Evolutionary conservation across 2,888 invertebrate genomes (phyloP).

Genomic region (Chrysolina haemoptera): DNA sequence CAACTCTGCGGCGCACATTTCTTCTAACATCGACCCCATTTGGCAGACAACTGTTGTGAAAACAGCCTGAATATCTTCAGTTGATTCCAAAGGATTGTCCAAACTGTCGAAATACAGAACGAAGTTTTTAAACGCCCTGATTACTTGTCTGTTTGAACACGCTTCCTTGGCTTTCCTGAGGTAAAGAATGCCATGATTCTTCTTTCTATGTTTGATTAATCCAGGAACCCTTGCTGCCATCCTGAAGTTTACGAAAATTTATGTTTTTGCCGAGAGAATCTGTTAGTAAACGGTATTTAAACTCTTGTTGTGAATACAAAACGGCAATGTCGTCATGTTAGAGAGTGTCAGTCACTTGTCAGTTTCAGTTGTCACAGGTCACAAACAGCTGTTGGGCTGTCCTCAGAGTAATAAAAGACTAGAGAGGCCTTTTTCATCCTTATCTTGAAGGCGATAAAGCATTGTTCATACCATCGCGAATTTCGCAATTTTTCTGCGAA

Average conservation of each 20-base stretch:
- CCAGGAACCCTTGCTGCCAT: slow-evolving; percentile 54
- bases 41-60: slow-evolving; percentile 57
- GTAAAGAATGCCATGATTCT: slow-evolving; percentile 50
- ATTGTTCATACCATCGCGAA: too few relatives aligned
- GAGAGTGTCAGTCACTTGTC: too few relatives aligned
- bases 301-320: neutral
- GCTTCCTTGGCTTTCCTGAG: slow-evolving; percentile 54
- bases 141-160: slow-evolving; percentile 51
- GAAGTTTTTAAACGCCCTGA: slow-evolving; percentile 55
- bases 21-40: slow-evolving; percentile 60
- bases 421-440: too few relatives aligned
- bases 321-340: too few relatives aligned
- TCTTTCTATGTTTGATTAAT: slow-evolving; percentile 47
- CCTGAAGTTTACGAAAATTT: neutral
- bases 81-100: slow-evolving; percentile 49
- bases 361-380: too few relatives aligned
- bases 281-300: neutral
- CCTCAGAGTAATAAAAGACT: too few relatives aligned
- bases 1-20: slow-evolving; percentile 52
- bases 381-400: too few relatives aligned
- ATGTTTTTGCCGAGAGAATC: neutral
- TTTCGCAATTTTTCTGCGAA: too few relatives aligned
- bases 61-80: slow-evolving; percentile 50
- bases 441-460: too few relatives aligned
- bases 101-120: slow-evolving; percentile 58